These are phyloP conservation scores for Aelia acuminata DNA, from an alignment of 2,888 invertebrate species.

Conservation along the genomic window DNA sequence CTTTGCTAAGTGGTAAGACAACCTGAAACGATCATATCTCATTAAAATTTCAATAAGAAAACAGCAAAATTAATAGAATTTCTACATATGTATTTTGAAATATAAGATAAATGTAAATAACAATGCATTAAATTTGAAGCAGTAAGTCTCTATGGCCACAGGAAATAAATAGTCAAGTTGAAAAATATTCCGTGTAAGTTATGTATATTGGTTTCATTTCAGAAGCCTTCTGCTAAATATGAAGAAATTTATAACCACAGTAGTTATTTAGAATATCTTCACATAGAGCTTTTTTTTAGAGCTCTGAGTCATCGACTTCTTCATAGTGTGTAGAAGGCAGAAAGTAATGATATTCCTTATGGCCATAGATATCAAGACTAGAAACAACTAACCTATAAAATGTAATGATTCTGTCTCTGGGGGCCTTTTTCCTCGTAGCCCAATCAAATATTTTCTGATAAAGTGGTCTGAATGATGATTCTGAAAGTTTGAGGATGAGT, in stretches of 20 bases:
- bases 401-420: slow-evolving; percentile 80
- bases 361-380: too few relatives aligned
- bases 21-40: slow-evolving; percentile 70
- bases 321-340: too few relatives aligned
- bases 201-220: too few relatives aligned
- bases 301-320: too few relatives aligned
- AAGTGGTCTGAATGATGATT: slow-evolving; percentile 89
- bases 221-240: too few relatives aligned
- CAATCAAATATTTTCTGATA: slow-evolving; percentile 90
- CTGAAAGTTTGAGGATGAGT: slow-evolving; percentile 89
- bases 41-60: slow-evolving; percentile 18
- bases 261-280: too few relatives aligned
- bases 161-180: too few relatives aligned
- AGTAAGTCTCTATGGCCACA: too few relatives aligned
- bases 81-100: not conserved
- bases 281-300: too few relatives aligned
- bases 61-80: not conserved
- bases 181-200: too few relatives aligned
- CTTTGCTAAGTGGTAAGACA: slow-evolving; percentile 84
- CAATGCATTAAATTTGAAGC: not conserved
- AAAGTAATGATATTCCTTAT: too few relatives aligned
- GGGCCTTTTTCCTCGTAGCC: slow-evolving; percentile 78
- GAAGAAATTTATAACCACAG: too few relatives aligned
- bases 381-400: slow-evolving; percentile 78
- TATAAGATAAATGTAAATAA: not conserved